Evolutionary conservation across 2,797 vertebrate species (phyloP).

Genomic region (Bovichtus variegatus): DNA sequence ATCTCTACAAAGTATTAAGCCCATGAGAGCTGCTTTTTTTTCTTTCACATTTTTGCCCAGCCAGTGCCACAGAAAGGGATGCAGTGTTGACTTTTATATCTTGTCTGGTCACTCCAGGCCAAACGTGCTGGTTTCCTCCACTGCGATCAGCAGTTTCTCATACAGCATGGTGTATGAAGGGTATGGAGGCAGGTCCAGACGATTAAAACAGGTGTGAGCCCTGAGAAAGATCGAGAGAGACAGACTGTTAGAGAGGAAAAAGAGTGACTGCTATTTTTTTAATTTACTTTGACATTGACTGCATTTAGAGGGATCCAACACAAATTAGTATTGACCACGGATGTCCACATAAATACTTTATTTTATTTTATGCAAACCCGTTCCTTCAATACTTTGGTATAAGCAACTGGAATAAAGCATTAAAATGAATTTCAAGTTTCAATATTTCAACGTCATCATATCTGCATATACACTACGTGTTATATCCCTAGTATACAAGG

Average conservation of each 20-base stretch:
- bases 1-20: background rate
- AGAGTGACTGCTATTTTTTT: background rate
- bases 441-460: background rate
- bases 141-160: constrained; percentile 95
- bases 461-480: background rate
- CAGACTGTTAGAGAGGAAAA: background rate
- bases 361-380: background rate
- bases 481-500: background rate
- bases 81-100: background rate
- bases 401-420: background rate
- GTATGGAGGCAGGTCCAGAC: constrained; percentile 96
- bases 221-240: constrained; percentile 74
- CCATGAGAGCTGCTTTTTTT: background rate
- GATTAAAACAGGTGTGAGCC: constrained; percentile 98
- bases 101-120: constrained; percentile 73
- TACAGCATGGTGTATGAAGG: constrained; percentile 95
- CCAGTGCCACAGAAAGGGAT: background rate
- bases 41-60: background rate
- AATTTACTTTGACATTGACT: background rate
- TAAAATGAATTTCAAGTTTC: background rate
- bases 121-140: constrained; percentile 97
- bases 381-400: background rate
- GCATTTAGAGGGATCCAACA: background rate
- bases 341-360: background rate
- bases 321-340: background rate